Evolutionary conservation across 2,797 vertebrate species (phyloP), one percentile per base, ranked within the genome.

Genomic region (Sebastes ruberrimus): DNA sequence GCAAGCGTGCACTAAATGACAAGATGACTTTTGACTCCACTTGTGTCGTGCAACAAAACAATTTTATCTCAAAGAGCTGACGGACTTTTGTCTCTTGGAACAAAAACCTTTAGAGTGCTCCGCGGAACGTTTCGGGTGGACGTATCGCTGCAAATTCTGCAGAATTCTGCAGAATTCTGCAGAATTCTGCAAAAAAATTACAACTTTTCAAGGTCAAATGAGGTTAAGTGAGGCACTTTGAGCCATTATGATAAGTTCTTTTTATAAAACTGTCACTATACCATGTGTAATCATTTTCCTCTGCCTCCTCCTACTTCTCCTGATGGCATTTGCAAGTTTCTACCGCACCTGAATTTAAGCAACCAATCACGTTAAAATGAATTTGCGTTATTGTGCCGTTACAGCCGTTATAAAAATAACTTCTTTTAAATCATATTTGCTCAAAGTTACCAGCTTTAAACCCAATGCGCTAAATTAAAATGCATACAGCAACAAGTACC

Each of bases 361-460:
- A 18, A 27, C n/a, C n/a, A n/a, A n/a, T n/a, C n/a, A 25, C 5
- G 35, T 38, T 38, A 38, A 38, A 14, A 38, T 0, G 0, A 14
- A 38, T 38, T 38, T 38, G 35, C 13, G 13, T 14, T 38, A 14
- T 38, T 38, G 0, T 38, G 35, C 35, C 35, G 35, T 38, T 38
- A 6, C 35, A 38, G 35, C 13, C 5, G 35, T 46, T 0, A 46
- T 46, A 46, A 16, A 46, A 46, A 46, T 18, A 18, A 46, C 42
- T 46, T 16, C 6, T 46, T 46, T 46, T 16, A 46, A 46, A 46
- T 46, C 42, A 46, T 46, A 46, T 46, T 46, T 46, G 14, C 42
- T 46, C 42, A 16, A 16, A 46, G 38, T 49, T 49, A 20, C 18
- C 46, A 49, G 7, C 20, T 52, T 52, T 52, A 52, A 52, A 52